Evolutionary conservation across 2,888 invertebrate genomes (phyloP), one percentile per base, ranked within the genome.

Genomic region (Antitype chi): DNA sequence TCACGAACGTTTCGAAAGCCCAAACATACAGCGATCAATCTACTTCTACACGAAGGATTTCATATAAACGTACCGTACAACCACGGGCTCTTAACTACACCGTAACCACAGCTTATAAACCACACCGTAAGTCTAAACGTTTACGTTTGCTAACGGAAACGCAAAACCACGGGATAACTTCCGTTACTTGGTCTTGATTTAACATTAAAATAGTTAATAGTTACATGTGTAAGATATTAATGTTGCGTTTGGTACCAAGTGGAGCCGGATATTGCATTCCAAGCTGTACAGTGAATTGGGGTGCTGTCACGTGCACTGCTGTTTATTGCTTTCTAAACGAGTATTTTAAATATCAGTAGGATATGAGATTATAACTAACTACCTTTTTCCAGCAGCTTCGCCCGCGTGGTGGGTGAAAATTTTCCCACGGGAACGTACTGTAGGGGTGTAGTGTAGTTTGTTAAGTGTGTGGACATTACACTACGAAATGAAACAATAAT

Each of bases 161-260:
- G 77, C 59, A 66, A 66, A 73, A 81, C 86, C 86, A 63, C 78
- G 47, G 53, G 28, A 64, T 78, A 63, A 55, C 82, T 79, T 84
- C 84, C 82, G 66, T 55, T 76, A 57, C 70, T 20, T 25, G 55
- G n/a, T 23, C n/a, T 72, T 53, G 32, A 49, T 60, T 72, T 73
- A 64, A 69, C 81, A 84, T 78, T 78, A 66, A 84, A 84, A 84
- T 68, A 71, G 64, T 78, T 84, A 64, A 77, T 53, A 76, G 71
- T 74, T 63, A 59, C 28, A 77, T 15, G 80, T 77, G 67, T 67
- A 15, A 32, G 62, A 25, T 63, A 79, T 83, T 68, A 71, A 84
- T 60, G 66, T 32, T 80, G 23, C 28, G 28, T 25, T 53, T 49
- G 70, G 20, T 55, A 55, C 28, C 4, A 67, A 49, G 63, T 43